Base-by-base conservation (phyloP, 23 tunicate genomes). In the Trididemnum nubilum region DNA sequence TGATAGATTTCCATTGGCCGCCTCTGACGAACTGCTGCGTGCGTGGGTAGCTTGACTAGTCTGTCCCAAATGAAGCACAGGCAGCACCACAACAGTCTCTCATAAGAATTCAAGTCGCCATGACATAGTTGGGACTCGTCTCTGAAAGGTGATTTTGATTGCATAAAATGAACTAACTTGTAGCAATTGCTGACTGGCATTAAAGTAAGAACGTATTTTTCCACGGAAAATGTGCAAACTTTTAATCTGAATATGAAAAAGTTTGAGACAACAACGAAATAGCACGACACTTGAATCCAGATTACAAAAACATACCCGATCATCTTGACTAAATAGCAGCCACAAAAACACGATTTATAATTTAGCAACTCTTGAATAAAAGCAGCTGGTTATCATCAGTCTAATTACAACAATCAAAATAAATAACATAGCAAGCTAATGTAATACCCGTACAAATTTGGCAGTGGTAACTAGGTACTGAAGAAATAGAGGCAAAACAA, bases 201-300 rank as follows among this genome's bases (percentile, higher is more conserved):
- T n/a, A n/a, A n/a, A n/a, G n/a, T n/a, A n/a, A n/a, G n/a, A n/a
- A n/a, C n/a, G n/a, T n/a, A n/a, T n/a, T n/a, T n/a, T n/a, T n/a
- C n/a, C n/a, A n/a, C n/a, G n/a, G n/a, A n/a, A n/a, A n/a, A 49
- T 67, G 74, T 67, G 74, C 74, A 67, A 67, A 67, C 38, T 67
- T 67, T n/a, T 67, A 67, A 5, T 33, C 74, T n/a, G 74, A 67
- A 32, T 67, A 67, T 67, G 37, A 67, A 67, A 67, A 61, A 23
- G 57, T 9, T 18, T 9, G 18, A 22, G 67, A 61, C n/a, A 22
- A n/a, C 67, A 12, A 61, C 4, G n/a, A 61, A 12, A 61, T 21
- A 22, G 67, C 18, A 3, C 3, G 5, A 21, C 54, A 44, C 54
- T 44, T 44, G 54, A 44, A 7, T 44, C 54, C 54, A 44, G 54